These are phyloP conservation scores for Enteromius radiatus DNA, from an alignment of 2,797 vertebrate genomes.

Conservation along the genomic window DNA sequence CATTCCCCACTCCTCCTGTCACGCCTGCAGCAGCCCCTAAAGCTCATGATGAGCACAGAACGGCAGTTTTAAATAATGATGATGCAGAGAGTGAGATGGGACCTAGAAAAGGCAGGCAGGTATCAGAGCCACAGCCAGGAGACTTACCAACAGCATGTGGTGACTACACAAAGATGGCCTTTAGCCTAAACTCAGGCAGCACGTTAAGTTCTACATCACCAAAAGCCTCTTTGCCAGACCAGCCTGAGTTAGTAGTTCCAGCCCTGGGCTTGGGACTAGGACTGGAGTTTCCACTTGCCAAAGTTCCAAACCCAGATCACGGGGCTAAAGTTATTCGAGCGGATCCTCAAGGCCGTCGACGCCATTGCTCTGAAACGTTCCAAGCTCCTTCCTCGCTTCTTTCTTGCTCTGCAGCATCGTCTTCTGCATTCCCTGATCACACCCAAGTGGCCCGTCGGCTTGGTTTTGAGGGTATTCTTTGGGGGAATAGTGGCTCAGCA, in stretches of 20 bases:
- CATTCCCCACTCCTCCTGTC: slow-evolving; percentile 74
- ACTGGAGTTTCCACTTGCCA: slow-evolving; percentile 74
- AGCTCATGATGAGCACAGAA: slow-evolving; percentile 59
- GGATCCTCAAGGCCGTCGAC: slow-evolving; percentile 75
- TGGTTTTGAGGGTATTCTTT: slow-evolving; percentile 75
- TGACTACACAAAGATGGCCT: slow-evolving; percentile 80
- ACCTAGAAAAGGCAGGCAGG: slow-evolving; percentile 67
- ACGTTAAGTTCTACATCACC: slow-evolving; percentile 66
- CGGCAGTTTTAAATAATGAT: slow-evolving; percentile 58
- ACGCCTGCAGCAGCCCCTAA: slow-evolving; percentile 71
- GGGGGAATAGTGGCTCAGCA: slow-evolving; percentile 70
- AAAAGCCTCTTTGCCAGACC: slow-evolving; percentile 72
- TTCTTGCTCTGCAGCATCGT: slow-evolving; percentile 63
- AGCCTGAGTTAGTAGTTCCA: slow-evolving; percentile 68
- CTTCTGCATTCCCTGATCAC: slow-evolving; percentile 78
- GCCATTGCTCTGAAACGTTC: slow-evolving; percentile 82
- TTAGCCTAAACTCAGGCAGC: slow-evolving; percentile 69
- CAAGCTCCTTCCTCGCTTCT: slow-evolving; percentile 66
- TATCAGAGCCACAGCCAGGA: slow-evolving; percentile 54
- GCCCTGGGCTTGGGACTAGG: slow-evolving; percentile 68
- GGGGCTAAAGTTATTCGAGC: slow-evolving; percentile 80
- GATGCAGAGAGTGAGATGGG: slow-evolving; percentile 56
- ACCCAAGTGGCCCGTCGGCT: slow-evolving; percentile 73
- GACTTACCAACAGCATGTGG: slow-evolving; percentile 72
- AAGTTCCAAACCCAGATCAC: slow-evolving; percentile 77